Percentiles rank a stretch among this genome's conserved stretches.
Evolutionary conservation across 1,140 invertebrate species (phyloP).

Genomic region (Popillia japonica): DNA sequence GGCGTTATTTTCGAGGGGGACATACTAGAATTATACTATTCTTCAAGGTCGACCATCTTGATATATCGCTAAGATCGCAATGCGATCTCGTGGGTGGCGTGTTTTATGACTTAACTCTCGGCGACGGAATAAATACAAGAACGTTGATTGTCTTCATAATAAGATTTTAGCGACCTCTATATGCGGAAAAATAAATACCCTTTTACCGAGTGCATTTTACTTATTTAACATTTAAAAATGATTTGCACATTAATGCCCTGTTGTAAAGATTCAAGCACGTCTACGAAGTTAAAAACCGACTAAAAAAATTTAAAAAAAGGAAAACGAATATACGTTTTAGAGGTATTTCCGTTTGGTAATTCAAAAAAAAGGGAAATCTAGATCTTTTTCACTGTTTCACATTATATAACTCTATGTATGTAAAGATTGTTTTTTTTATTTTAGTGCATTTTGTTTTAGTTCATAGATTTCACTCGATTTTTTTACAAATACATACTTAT

Average conservation of each 20-base stretch:
- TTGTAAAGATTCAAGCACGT: background rate
- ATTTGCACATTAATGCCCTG: background rate
- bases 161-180: background rate
- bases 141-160: no score
- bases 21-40: background rate
- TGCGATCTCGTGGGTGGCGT: background rate
- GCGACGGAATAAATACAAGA: no score
- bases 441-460: constrained; percentile 11
- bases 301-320: background rate
- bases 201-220: background rate
- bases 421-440: background rate
- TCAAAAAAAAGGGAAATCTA: background rate
- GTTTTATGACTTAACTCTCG: background rate
- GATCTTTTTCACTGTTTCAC: background rate
- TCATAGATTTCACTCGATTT: background rate
- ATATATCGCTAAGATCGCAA: background rate
- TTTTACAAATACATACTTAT: background rate
- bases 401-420: background rate
- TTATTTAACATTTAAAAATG: background rate
- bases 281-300: background rate
- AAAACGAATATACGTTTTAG: background rate
- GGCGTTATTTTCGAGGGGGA: background rate
- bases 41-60: background rate
- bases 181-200: background rate
- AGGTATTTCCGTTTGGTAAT: no score